A percentile compares a stretch with the other conserved stretches of the same genome.
These are phyloP conservation scores for Notothenia rossii DNA, from an alignment of 2,113 vertebrate genomes.

Conservation along the genomic window DNA sequence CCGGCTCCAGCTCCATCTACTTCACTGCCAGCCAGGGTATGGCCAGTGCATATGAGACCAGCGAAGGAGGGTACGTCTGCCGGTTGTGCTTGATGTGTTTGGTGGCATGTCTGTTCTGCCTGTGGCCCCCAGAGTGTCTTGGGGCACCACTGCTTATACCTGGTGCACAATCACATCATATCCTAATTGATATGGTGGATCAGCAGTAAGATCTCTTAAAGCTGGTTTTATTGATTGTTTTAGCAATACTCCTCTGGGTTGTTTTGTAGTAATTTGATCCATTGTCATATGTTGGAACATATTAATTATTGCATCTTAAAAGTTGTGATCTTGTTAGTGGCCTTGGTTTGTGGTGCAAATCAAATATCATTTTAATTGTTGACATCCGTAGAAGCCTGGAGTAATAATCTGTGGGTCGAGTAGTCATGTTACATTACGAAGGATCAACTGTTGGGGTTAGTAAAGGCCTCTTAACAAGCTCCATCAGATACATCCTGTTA, in stretches of 20 bases:
- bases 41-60: slow-evolving; percentile 82
- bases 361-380: not conserved
- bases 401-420: not conserved
- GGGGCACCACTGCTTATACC: no score
- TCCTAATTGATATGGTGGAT: not conserved
- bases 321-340: not conserved
- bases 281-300: not conserved
- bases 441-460: not conserved
- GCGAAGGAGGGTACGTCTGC: slow-evolving; percentile 90
- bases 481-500: not conserved
- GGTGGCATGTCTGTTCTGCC: no score
- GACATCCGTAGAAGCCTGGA: not conserved
- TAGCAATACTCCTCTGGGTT: no score
- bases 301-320: not conserved
- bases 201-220: no score
- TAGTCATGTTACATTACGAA: not conserved
- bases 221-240: not conserved
- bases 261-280: not conserved
- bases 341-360: not conserved
- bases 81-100: no score
- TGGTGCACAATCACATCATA: not conserved
- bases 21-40: slow-evolving; percentile 90
- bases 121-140: no score
- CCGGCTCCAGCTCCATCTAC: slow-evolving; percentile 93
- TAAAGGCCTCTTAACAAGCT: not conserved